Evolutionary conservation across 2,888 invertebrate genomes (phyloP), one percentile per base, ranked within the genome.

Genomic region (Ditula angustiorana): DNA sequence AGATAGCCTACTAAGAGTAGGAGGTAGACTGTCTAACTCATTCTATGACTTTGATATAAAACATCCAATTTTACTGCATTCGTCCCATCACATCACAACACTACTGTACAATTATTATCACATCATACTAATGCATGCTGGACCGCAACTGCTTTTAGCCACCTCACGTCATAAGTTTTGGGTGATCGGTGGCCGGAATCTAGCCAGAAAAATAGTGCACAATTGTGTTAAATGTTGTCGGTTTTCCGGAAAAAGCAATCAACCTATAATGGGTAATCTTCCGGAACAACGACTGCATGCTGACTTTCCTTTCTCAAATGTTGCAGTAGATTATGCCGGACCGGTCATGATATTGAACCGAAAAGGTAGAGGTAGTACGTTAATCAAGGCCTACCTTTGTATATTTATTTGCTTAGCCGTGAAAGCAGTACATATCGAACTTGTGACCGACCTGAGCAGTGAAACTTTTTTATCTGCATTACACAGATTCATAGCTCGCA

Each of bases 321-420:
- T 69, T n/a, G 68, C 66, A 7, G 64, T 68, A 23, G 69, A 71
- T 56, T 69, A 71, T 41, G 71, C 74, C 5, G 71, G 72, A 5
- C 73, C 73, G 33, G 60, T 73, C 3, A 10, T 69, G 67, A 69
- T 72, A 62, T 59, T 67, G 21, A 59, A 67, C 63, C 58, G 61
- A 52, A 71, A 71, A 44, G 71, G 74, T 56, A 67, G 72, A 61
- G 72, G 71, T n/a, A 49, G 69, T 46, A 67, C 50, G 37, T 23
- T 67, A 11, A 61, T 61, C 0, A 71, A 72, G 49, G 50, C 68
- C 5, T 72, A 71, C 37, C 60, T 73, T 26, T 74, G 70, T 56
- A 35, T 74, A 5, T 75, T 73, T 67, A 70, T 74, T 8, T 70
- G 72, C 57, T 50, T 75, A 7, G 68, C 69, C 8, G 49, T 66